Evolutionary conservation across 2,797 vertebrate species (phyloP), one percentile per base, ranked within the genome.

Genomic region (Ctenopoma kingsleyae): DNA sequence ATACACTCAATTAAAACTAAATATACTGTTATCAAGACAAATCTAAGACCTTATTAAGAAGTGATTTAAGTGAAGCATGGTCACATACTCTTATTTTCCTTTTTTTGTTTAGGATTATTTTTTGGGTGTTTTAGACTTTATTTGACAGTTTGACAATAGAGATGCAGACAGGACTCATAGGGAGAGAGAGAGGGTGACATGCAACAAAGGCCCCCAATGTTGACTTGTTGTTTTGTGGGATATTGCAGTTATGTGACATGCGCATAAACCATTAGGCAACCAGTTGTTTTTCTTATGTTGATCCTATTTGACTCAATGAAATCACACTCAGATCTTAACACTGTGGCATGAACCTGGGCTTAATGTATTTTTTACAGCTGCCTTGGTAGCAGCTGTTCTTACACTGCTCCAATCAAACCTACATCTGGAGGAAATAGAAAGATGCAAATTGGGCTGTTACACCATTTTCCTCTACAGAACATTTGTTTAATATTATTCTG

Each of bases 381-480:
- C 36, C 71, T 78, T 74, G 71, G 80, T 8, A 76, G 68, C 87
- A 84, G 82, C 86, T 87, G 84, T 80, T 84, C 71, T 71, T 51
- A 68, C 60, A 20, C 50, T 43, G 67, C 43, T 1, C 25, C 67
- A 78, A 81, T 88, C 67, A 82, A 80, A 82, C 56, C 52, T 49
- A 69, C 75, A 85, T 77, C 78, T 61, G 63, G 67, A 71, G 70
- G 52, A 49, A 19, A 53, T 56, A 46, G 50, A 43, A 43, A 15
- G 52, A 71, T 68, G 56, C 49, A 67, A 78, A 78, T 65, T 36
- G 10, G 50, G 58, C 27, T 46, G 38, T 68, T 16, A 44, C 46
- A 38, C 30, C 0, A 0, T 4, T 25, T 7, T 36, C 47, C 8
- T 41, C 32, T 40, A 47, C 22, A 11, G 49, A 47, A n/a, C 19